Percentiles rank a stretch among this genome's conserved stretches.
These are phyloP conservation scores for Subacronicta megacephala DNA, from an alignment of 2,888 invertebrate species.

Conservation along the genomic window DNA sequence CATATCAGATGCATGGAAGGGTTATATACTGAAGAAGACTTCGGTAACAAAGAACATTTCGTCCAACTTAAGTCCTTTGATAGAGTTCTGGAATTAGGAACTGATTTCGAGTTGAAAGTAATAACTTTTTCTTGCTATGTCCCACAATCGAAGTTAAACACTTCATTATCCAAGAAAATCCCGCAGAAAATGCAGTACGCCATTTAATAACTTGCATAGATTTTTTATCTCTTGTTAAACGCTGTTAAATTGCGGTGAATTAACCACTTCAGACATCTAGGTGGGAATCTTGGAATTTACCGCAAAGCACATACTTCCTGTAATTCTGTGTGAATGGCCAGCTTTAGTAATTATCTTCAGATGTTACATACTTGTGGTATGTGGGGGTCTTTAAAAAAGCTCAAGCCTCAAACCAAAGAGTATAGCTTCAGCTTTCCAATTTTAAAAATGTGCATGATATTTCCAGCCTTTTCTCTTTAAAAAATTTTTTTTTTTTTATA, in stretches of 20 bases:
- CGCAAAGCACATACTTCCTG: conserved; percentile 45
- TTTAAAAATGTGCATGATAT: too few species aligned
- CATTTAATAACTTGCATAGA: conserved; percentile 24
- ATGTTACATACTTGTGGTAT: conserved; percentile 12
- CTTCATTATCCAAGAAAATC: conserved; percentile 22
- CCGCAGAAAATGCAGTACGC: conserved; percentile 19
- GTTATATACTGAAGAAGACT: too few species aligned
- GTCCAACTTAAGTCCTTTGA: too few species aligned
- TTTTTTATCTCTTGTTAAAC: conserved; percentile 32
- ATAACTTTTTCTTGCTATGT: too few species aligned
- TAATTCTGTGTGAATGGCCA: conserved; percentile 34
- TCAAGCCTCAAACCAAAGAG: too few species aligned
- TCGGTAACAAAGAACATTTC: too few species aligned
- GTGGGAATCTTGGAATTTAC: conserved; percentile 46
- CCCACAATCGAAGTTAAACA: conserved; percentile 17
- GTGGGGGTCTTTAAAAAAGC: conserved; percentile 9
- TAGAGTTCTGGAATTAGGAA: too few species aligned
- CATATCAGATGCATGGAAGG: conserved; percentile 11
- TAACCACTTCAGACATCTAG: conserved; percentile 47
- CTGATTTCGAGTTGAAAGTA: too few species aligned
- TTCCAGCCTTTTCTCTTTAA: too few species aligned
- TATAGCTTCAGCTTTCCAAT: not conserved
- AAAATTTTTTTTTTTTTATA: too few species aligned
- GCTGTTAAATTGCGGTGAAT: conserved; percentile 38
- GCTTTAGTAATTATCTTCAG: conserved; percentile 36